Percentiles rank a stretch among this genome's conserved stretches.
Evolutionary conservation across 2,888 invertebrate genomes (phyloP).

Genomic region (Trisateles emortualis): DNA sequence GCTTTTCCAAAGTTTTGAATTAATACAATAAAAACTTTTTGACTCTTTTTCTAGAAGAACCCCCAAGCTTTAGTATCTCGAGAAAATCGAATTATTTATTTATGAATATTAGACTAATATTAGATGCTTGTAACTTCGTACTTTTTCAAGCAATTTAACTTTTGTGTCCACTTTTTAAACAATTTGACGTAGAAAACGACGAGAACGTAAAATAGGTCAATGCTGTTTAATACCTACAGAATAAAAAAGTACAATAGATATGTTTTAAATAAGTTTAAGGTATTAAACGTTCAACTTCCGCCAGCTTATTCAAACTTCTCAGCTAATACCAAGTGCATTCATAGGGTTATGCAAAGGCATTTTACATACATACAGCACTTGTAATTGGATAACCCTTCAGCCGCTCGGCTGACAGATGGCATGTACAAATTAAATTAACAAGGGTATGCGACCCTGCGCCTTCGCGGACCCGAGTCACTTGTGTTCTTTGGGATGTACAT

Average conservation of each 20-base stretch:
- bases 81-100: too few relatives aligned
- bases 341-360: conserved; percentile 51
- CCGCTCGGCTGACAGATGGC: conserved; percentile 69
- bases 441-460: conserved; percentile 62
- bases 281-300: conserved; percentile 16
- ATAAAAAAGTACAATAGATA: not conserved
- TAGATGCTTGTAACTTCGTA: too few relatives aligned
- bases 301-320: conserved; percentile 35
- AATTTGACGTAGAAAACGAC: too few relatives aligned
- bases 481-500: conserved; percentile 28
- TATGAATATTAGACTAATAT: too few relatives aligned
- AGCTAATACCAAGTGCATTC: conserved; percentile 43
- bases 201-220: too few relatives aligned
- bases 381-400: conserved; percentile 70
- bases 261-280: not conserved
- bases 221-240: not conserved
- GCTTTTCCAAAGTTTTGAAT: too few relatives aligned
- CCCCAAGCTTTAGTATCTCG: too few relatives aligned
- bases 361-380: conserved; percentile 56
- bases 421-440: conserved; percentile 80
- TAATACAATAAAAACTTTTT: too few relatives aligned
- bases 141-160: too few relatives aligned
- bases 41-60: too few relatives aligned
- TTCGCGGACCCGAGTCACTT: conserved; percentile 65
- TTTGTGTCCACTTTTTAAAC: too few relatives aligned